These are phyloP conservation scores for Andrena bucephala DNA, from an alignment of 2,888 invertebrate species.

Conservation along the genomic window DNA sequence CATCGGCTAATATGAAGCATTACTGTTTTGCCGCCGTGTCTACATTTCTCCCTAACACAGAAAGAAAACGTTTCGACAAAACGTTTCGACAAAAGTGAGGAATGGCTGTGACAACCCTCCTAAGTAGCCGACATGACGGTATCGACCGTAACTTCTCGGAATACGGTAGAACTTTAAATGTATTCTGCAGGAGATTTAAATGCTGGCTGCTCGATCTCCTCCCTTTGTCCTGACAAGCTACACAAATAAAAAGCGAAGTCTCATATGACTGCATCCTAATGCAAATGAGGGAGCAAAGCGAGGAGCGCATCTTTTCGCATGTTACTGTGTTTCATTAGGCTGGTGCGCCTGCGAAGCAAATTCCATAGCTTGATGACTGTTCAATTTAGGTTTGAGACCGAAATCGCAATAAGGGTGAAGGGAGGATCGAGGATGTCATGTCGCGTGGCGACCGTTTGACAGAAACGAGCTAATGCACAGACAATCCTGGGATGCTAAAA, in stretches of 20 bases:
- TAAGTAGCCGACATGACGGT: background rate
- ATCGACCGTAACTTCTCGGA: background rate
- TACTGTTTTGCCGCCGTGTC: background rate
- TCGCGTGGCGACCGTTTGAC: slow-evolving; percentile 6
- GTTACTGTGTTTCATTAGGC: background rate
- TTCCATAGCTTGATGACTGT: background rate
- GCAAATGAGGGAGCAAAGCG: slow-evolving; percentile 14
- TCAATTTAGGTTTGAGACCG: background rate
- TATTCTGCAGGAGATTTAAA: slow-evolving; percentile 57
- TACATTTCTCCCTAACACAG: background rate
- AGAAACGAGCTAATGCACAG: slow-evolving; percentile 26
- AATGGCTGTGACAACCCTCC: background rate
- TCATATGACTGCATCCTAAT: slow-evolving; percentile 12
- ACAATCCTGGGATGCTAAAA: slow-evolving; percentile 46
- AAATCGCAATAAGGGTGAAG: background rate
- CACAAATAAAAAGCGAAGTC: background rate
- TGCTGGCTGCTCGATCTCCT: background rate
- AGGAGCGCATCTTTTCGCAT: background rate
- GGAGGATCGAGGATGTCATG: background rate
- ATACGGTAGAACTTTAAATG: slow-evolving; percentile 44
- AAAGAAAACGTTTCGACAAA: background rate
- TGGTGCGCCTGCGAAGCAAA: background rate
- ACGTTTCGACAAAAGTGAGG: background rate
- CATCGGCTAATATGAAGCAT: background rate
- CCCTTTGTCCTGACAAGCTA: background rate